Evolutionary conservation across 2,888 invertebrate genomes (phyloP).

Genomic region (Agelastica alni): DNA sequence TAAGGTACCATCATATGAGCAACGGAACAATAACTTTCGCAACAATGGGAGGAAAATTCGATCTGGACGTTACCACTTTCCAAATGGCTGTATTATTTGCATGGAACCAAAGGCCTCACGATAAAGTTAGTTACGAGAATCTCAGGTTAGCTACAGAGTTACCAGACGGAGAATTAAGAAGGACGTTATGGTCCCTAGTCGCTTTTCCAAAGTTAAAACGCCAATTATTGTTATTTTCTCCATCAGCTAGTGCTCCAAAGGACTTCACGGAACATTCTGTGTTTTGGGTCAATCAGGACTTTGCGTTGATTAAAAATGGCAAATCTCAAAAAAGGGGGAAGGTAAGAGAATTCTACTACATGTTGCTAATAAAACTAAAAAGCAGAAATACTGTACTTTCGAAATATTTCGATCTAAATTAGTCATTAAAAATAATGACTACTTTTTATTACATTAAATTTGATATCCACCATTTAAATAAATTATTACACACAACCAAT

Average conservation of each 20-base stretch:
- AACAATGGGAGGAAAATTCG: conserved; percentile 90
- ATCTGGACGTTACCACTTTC: conserved; percentile 98
- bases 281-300: conserved; percentile 98
- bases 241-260: conserved; percentile 83
- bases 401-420: no score
- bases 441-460: no score
- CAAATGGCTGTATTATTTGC: conserved; percentile 99
- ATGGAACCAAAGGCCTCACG: conserved; percentile 95
- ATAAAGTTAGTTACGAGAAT: conserved; percentile 95
- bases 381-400: no score
- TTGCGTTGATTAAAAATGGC: conserved; percentile 91
- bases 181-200: conserved; percentile 94
- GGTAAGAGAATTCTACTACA: no score
- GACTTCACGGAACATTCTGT: conserved; percentile 91
- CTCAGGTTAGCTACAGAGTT: conserved; percentile 94
- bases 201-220: conserved; percentile 95
- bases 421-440: no score
- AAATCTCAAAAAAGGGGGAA: conserved; percentile 94
- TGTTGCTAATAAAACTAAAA: no score
- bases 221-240: conserved; percentile 84
- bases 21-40: conserved; percentile 97
- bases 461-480: no score
- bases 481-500: no score
- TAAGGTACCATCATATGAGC: conserved; percentile 92
- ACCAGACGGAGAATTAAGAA: conserved; percentile 91